phyloP scores from a whole-genome alignment of 2,113 vertebrate species.

The Megaleporinus macrocephalus region DNA sequence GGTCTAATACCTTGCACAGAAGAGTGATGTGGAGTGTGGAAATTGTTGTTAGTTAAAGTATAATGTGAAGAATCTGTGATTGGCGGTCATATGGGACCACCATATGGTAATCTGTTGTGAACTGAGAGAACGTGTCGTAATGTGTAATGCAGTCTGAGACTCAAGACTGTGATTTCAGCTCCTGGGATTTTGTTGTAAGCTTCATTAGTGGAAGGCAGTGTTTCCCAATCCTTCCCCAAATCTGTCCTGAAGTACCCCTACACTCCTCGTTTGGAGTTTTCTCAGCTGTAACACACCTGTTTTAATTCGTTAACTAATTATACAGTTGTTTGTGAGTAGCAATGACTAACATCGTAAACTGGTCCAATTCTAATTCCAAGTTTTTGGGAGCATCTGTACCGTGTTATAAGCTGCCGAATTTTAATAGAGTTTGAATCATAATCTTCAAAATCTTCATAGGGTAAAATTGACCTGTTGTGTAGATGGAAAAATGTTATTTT shows the following conservation, averaged over 20 bases:
- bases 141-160: background rate
- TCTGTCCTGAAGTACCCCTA: no score
- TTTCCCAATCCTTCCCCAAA: background rate
- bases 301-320: background rate
- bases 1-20: background rate
- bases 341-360: no score
- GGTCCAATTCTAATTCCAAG: no score
- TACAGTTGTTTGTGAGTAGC: background rate
- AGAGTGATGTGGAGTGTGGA: background rate
- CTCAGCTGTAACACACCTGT: no score
- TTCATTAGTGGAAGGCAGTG: background rate
- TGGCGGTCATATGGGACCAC: background rate
- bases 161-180: background rate
- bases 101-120: constrained; percentile 2
- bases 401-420: no score
- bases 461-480: no score
- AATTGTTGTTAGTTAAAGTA: background rate
- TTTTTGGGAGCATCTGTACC: no score
- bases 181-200: background rate
- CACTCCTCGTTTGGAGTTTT: no score
- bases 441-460: no score
- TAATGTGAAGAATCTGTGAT: background rate
- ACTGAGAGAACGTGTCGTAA: background rate
- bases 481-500: no score
- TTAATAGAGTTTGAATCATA: no score